Conservation (phyloP, 2,888 invertebrate species). For the Sericinus montela region DNA sequence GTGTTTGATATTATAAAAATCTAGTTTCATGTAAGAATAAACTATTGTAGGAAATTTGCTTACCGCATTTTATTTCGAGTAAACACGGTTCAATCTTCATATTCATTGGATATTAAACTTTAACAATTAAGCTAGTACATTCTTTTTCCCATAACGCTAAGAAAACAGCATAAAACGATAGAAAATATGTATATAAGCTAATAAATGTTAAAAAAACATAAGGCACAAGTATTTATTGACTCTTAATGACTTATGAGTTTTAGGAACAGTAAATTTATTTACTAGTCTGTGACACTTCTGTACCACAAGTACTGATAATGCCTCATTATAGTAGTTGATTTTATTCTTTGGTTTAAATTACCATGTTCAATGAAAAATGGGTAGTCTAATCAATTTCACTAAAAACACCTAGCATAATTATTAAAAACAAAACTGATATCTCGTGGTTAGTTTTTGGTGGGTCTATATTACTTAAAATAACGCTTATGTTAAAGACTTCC, state of each 20-base stretch:
- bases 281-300: not conserved
- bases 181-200: too few relatives aligned
- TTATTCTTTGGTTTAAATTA: constrained; percentile 16
- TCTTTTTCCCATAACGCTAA: too few relatives aligned
- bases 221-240: constrained; percentile 4
- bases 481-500: constrained; percentile 1
- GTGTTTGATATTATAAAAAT: too few relatives aligned
- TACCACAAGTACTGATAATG: not conserved
- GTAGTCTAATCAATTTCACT: constrained; percentile 1
- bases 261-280: constrained; percentile 6
- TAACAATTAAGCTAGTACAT: too few relatives aligned
- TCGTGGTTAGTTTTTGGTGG: constrained; percentile 22
- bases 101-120: too few relatives aligned
- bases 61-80: too few relatives aligned
- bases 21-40: too few relatives aligned
- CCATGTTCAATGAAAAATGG: constrained; percentile 9
- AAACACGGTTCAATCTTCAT: too few relatives aligned
- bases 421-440: not conserved
- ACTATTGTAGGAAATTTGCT: too few relatives aligned
- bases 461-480: constrained; percentile 19
- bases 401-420: not conserved
- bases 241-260: not conserved
- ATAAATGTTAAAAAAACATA: not conserved
- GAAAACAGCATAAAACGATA: too few relatives aligned
- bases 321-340: constrained; percentile 2